Base-by-base conservation (phyloP, 2,888 invertebrate species). In the Drosophila histrio region DNA sequence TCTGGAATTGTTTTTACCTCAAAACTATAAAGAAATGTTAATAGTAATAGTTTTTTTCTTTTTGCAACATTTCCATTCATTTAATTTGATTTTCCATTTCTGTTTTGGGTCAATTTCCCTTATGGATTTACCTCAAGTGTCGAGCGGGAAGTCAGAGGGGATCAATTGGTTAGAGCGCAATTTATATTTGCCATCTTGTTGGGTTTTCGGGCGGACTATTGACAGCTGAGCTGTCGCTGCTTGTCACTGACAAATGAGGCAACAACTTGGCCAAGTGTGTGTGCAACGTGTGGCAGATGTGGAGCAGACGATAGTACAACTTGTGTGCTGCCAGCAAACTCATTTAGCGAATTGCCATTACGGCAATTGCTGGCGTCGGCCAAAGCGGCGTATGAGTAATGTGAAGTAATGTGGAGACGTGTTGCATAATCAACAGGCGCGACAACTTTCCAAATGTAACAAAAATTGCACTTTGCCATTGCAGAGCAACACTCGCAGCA, bases 401-500 rank as follows among this genome's bases (percentile, higher is more conserved):
- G 34, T 64, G 61, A 13, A 17, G 44, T n/a, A 26, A 17, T 2
- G 11, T 21, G 4, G 21, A 26, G 69, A 43, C 26, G 44, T 34
- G n/a, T 74, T 77, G 64, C 78, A 81, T 73, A 83, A 83, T 49
- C 53, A 49, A 54, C 60, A 36, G 6, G 52, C 36, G 26, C 43
- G 52, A 69, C 77, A 74, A 85, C 75, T 79, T 85, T 74, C 79
- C 75, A 72, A 65, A 72, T 57, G 39, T 77, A 68, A 68, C 62
- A 71, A 61, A 63, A 61, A 77, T 65, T 78, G 69, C 54, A 63
- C 60, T 66, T 82, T 88, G 52, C 65, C 72, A 67, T 88, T 82
- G 56, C 81, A 88, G 87, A 88, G 61, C 87, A 79, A 77, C 74
- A 76, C 41, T 38, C 56, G 57, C 72, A 86, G 54, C 67, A 59